Evolutionary conservation across 1,140 invertebrate species (phyloP), one percentile per base, ranked within the genome.

Genomic region (Leucophenga varia): DNA sequence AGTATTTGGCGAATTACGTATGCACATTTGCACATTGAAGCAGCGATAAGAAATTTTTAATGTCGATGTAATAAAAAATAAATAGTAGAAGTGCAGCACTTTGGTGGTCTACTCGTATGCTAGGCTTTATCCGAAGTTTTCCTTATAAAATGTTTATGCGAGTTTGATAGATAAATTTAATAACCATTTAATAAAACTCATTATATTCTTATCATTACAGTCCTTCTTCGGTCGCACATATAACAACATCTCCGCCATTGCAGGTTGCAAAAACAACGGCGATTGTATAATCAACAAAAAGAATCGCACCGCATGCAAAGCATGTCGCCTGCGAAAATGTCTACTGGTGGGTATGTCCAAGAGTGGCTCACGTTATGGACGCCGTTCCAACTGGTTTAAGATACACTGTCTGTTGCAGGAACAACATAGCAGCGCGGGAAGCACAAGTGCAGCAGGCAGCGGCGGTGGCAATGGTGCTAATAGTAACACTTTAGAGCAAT

Each of bases 201-300:
- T n/a, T n/a, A n/a, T n/a, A n/a, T n/a, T n/a, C n/a, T n/a, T n/a
- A n/a, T n/a, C n/a, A n/a, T 79, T 79, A 75, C 87, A 97, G 94
- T 97, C 94, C 12, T 98, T 98, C 81, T 98, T 98, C 76, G 93
- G 95, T 1, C 83, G 95, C 17, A 96, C 93, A 8, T 95, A 96
- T 81, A 97, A 97, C 83, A 97, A 97, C 71, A 78, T 94, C 34
- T 84, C 86, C 58, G 89, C 89, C 14, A 90, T 95, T 61, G 88
- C 89, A 3, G 92, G 94, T 57, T 95, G 93, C 80, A 95, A 95
- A 72, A 95, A 96, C 76, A 92, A 90, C 69, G 89, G 89, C 1
- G 86, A 89, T 49, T 98, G 95, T 77, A 86, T 93, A 48, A 96
- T 98, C 72, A 97, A 95, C 77, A 94, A 95, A 77, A 93, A 94